Conservation (phyloP, 2,888 invertebrate species). For the Elmis aenea region DNA sequence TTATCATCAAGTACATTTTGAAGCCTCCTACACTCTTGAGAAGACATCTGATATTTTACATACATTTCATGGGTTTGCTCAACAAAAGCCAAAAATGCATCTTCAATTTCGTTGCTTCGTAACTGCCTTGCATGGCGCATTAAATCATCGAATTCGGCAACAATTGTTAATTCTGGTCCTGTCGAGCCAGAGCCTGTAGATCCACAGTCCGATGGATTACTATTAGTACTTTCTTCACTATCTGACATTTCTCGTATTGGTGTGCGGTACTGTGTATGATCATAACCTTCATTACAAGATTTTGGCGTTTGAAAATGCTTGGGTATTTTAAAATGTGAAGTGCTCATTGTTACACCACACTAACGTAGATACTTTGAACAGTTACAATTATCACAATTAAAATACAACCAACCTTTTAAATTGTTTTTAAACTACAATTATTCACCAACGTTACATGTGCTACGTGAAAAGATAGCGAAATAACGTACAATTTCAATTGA, state of each 20-base stretch:
- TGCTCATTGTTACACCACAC: no score
- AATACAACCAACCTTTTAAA: no score
- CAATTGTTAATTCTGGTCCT: slow-evolving; percentile 51
- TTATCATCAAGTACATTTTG: slow-evolving; percentile 67
- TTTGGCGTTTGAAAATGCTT: neutral
- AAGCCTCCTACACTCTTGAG: slow-evolving; percentile 67
- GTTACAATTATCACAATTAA: no score
- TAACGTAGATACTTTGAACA: no score
- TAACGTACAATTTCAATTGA: no score
- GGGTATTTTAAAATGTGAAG: no score
- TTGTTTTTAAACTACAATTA: no score
- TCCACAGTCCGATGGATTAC: slow-evolving; percentile 7
- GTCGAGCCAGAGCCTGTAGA: neutral
- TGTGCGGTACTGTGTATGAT: neutral
- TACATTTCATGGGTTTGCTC: slow-evolving; percentile 68
- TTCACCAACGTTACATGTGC: no score
- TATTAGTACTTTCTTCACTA: slow-evolving; percentile 13
- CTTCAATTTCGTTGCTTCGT: slow-evolving; percentile 62
- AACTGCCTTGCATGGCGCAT: slow-evolving; percentile 62
- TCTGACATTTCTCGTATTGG: slow-evolving; percentile 6
- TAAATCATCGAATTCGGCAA: slow-evolving; percentile 69
- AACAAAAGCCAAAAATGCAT: slow-evolving; percentile 69
- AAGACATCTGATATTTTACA: slow-evolving; percentile 62
- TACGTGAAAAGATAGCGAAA: no score
- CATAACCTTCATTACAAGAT: no score